phyloP scores from a whole-genome alignment of 53 echinoderm and acorn worm species.

The Henricia sp. region DNA sequence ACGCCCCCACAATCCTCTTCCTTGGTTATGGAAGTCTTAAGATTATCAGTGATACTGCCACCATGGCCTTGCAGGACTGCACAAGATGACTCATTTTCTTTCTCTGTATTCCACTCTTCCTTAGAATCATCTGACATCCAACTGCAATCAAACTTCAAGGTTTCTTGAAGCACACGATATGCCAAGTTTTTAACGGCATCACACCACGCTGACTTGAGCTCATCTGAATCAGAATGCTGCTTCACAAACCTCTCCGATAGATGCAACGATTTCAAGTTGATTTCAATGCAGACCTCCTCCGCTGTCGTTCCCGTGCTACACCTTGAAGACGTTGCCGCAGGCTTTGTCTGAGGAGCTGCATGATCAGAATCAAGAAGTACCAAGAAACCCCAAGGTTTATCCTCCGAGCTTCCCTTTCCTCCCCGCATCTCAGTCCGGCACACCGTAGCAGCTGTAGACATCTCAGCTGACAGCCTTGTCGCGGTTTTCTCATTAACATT shows the following conservation, averaged over 20 bases:
- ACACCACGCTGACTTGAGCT: conserved; percentile 73
- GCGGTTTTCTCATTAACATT: conserved; percentile 89
- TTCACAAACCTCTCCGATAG: conserved; percentile 58
- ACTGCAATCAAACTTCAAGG: conserved; percentile 71
- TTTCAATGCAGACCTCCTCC: neutral
- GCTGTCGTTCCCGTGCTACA: neutral
- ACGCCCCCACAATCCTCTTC: neutral
- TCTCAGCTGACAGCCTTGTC: conserved; percentile 55
- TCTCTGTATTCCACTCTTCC: neutral
- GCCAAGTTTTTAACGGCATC: conserved; percentile 49
- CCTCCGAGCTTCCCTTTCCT: neutral
- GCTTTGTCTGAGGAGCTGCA: no score
- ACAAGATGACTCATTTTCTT: neutral
- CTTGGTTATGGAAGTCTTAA: neutral
- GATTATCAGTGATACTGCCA: no score
- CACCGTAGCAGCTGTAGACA: conserved; percentile 52
- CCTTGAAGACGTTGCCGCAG: neutral
- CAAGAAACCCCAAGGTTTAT: conserved; percentile 13
- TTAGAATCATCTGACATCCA: conserved; percentile 27
- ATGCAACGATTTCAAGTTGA: conserved; percentile 59
- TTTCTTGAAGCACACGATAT: conserved; percentile 63
- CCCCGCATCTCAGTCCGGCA: conserved; percentile 40
- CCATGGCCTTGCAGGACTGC: neutral
- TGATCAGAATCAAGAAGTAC: neutral
- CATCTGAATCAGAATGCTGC: conserved; percentile 17